These are phyloP conservation scores for Erpornis zantholeuca DNA, from an alignment of 2,113 vertebrate species.

Conservation along the genomic window DNA sequence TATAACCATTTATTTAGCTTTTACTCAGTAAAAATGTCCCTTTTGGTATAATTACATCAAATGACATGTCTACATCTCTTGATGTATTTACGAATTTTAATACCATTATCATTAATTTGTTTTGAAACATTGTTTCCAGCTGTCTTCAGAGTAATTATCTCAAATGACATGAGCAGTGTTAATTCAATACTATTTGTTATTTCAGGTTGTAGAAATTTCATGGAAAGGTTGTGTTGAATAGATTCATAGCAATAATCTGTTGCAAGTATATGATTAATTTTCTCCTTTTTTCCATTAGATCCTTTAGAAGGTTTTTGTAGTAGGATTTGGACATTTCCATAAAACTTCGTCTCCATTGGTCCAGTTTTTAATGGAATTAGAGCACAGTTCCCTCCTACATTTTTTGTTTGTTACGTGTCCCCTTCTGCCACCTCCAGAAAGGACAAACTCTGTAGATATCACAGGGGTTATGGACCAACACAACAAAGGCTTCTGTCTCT, in stretches of 20 bases:
- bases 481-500: neutral
- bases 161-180: neutral
- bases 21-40: neutral
- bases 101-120: neutral
- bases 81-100: neutral
- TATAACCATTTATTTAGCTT: neutral
- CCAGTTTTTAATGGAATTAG: neutral
- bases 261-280: neutral
- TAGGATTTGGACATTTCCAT: neutral
- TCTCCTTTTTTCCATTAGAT: neutral
- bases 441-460: neutral
- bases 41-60: neutral
- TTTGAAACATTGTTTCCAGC: slow-evolving; percentile 13
- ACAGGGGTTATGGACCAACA: neutral
- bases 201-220: neutral
- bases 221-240: neutral
- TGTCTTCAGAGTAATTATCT: neutral
- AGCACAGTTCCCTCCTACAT: neutral
- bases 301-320: neutral
- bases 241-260: neutral
- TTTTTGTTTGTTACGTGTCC: neutral
- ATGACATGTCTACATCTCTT: neutral
- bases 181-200: neutral
- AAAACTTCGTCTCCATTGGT: neutral
- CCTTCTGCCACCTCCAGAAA: neutral